Evolutionary conservation across 2,888 invertebrate genomes (phyloP).

Genomic region (Harpalus rubripes): DNA sequence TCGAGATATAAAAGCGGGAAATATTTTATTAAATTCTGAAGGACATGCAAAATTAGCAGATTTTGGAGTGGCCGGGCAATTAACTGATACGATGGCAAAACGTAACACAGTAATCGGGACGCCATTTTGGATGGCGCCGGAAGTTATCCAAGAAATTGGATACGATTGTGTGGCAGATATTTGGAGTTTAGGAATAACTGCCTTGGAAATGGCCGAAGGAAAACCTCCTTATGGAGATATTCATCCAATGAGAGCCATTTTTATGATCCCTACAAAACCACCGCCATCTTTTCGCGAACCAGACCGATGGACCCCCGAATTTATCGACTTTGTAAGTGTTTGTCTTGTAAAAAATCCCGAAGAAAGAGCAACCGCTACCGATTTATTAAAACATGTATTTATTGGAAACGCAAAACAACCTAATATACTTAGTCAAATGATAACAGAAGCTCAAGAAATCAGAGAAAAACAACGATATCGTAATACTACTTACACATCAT

Average conservation of each 20-base stretch:
- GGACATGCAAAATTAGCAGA: conserved; percentile 97
- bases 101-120: conserved; percentile 82
- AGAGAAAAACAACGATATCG: conserved; percentile 86
- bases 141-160: conserved; percentile 97
- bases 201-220: conserved; percentile 98
- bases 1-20: conserved; percentile 95
- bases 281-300: conserved; percentile 96
- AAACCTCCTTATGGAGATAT: conserved; percentile 96
- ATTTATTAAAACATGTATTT: conserved; percentile 90
- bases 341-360: conserved; percentile 93
- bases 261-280: conserved; percentile 98
- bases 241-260: conserved; percentile 94
- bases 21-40: conserved; percentile 95
- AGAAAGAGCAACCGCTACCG: conserved; percentile 92
- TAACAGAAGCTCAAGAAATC: conserved; percentile 92
- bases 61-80: conserved; percentile 97
- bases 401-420: conserved; percentile 91
- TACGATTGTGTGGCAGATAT: conserved; percentile 98
- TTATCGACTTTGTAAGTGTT: conserved; percentile 95
- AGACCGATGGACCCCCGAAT: conserved; percentile 94
- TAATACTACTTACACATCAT: conserved; percentile 63
- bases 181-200: conserved; percentile 96
- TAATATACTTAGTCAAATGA: conserved; percentile 89
- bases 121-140: conserved; percentile 98
- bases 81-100: conserved; percentile 81